Conservation (phyloP, 2,113 vertebrate species). For the Numenius arquata region DNA sequence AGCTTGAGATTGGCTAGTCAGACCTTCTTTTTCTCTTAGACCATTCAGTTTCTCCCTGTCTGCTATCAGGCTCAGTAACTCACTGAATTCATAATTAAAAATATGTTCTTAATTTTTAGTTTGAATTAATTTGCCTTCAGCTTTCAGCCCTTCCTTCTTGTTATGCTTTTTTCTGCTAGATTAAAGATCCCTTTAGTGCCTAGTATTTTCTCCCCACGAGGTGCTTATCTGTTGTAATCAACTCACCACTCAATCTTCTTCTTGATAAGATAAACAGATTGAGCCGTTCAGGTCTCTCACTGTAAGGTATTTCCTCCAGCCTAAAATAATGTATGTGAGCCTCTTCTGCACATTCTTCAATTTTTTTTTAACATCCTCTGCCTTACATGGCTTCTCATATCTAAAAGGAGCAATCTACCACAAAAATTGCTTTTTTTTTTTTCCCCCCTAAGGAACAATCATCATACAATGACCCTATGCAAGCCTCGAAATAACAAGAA, state of each 20-base stretch:
- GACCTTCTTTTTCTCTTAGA: not conserved
- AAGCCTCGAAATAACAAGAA: slow-evolving; percentile 21
- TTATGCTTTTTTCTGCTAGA: not conserved
- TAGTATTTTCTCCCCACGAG: not conserved
- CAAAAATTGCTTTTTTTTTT: not conserved
- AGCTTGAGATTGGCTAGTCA: not conserved
- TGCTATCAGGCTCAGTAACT: not conserved
- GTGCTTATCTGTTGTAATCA: slow-evolving; percentile 49
- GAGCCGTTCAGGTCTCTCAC: slow-evolving; percentile 14
- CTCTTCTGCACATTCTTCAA: not conserved
- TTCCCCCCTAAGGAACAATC: not conserved
- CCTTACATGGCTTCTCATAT: not conserved
- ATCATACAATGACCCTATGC: slow-evolving; percentile 9
- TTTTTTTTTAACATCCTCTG: not conserved
- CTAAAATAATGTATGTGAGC: not conserved
- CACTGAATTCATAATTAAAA: not conserved
- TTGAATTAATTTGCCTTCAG: not conserved
- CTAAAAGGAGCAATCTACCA: slow-evolving; percentile 10
- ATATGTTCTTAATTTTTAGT: not conserved
- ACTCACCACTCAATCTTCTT: slow-evolving; percentile 31
- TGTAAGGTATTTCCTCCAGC: slow-evolving; percentile 32
- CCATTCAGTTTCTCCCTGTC: not conserved
- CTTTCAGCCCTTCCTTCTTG: not conserved
- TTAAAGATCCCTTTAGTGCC: not conserved
- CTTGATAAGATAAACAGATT: slow-evolving; percentile 50